Evolutionary conservation across 2,888 invertebrate species (phyloP), one percentile per base, ranked within the genome.

Genomic region (Andrena bucephala): DNA sequence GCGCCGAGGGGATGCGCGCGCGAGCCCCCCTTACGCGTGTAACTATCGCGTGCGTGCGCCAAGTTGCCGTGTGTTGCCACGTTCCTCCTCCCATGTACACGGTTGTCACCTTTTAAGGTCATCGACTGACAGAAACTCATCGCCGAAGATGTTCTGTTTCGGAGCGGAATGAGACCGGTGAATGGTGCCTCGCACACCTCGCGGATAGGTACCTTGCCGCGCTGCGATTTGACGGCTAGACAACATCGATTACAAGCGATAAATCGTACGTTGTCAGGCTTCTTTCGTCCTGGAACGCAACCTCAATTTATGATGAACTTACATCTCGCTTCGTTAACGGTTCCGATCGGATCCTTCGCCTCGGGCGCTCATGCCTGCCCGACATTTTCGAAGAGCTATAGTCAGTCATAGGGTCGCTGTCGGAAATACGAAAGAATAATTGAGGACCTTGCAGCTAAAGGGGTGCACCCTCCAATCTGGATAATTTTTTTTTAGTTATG

Each of bases 291-390:
- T 27, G 82, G 68, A 62, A 73, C 74, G 77, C 66, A 82, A 77
- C 82, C 84, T 82, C 83, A 76, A 81, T 86, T 86, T 86, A 83
- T 83, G 85, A 81, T 67, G 83, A 73, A 70, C 77, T 82, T 80
- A 42, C 59, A 66, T 80, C 74, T 59, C 68, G 74, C 70, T 73
- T 84, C 83, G 84, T 84, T 84, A 83, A 83, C 83, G 83, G 83
- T 84, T 31, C 70, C 76, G 79, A 78, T 78, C 69, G 62, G 50
- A 66, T 76, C 75, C 42, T 74, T 72, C 63, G 74, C 77, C 77
- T 36, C 74, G 42, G 74, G 74, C 83, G n/a, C 52, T 52, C 62
- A 72, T 63, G 63, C 60, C 16, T 42, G 66, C 48, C 48, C 8
- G 65, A 31, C 59, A 68, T 59, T 67, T 42, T 60, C 70, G 57